Percentiles rank a stretch among this genome's conserved stretches.
Evolutionary conservation across 2,888 invertebrate species (phyloP).

Genomic region (Phortica okadai): DNA sequence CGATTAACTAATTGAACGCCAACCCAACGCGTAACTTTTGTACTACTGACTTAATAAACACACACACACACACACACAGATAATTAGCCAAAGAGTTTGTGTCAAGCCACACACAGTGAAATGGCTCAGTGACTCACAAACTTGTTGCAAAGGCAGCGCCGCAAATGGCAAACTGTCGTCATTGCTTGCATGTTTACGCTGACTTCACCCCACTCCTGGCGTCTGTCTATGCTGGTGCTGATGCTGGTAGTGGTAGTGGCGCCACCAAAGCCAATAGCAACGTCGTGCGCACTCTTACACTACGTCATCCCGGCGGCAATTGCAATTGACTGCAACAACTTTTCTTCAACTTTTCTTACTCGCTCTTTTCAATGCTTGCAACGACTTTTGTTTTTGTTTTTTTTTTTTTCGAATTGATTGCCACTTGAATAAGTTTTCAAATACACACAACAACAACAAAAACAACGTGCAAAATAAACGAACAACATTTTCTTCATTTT

Average conservation of each 20-base stretch:
- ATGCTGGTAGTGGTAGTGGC: neutral
- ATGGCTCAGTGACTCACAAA: conserved; percentile 13
- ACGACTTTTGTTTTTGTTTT: neutral
- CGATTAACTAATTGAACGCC: conserved; percentile 19
- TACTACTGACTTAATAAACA: conserved; percentile 10
- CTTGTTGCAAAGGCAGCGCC: conserved; percentile 7
- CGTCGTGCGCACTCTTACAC: too few relatives aligned
- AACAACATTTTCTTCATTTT: neutral
- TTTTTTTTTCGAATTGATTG: neutral
- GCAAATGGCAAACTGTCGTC: neutral
- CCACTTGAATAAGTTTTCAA: conserved; percentile 44
- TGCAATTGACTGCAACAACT: conserved; percentile 15
- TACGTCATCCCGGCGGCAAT: conserved; percentile 1
- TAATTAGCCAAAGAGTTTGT: neutral
- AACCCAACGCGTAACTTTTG: neutral
- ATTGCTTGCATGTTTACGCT: too few relatives aligned
- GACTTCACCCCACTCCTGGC: neutral
- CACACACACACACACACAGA: neutral
- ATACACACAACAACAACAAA: conserved; percentile 37
- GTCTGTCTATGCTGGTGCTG: too few relatives aligned
- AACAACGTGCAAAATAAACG: neutral
- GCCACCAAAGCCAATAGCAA: conserved; percentile 21
- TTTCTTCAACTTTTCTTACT: conserved; percentile 31
- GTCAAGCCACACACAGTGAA: conserved; percentile 2
- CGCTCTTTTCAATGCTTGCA: conserved; percentile 44